Evolutionary conservation across 2,888 invertebrate species (phyloP).

Genomic region (Thelaira solivaga): DNA sequence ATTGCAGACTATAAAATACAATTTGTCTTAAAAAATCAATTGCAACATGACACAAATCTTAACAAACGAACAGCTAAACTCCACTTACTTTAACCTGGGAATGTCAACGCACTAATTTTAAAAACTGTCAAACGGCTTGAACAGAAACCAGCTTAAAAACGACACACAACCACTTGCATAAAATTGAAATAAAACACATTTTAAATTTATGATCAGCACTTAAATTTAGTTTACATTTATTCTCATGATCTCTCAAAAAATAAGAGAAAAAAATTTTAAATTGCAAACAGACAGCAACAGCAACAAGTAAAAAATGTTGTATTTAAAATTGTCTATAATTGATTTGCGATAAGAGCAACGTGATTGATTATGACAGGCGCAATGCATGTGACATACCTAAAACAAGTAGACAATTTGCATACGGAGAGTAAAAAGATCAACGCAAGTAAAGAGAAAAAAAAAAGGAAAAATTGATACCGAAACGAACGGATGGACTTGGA

Average conservation of each 20-base stretch:
- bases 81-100: constrained; percentile 40
- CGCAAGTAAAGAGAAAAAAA: background rate
- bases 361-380: constrained; percentile 65
- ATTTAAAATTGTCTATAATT: constrained; percentile 59
- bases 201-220: constrained; percentile 38
- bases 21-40: constrained; percentile 57
- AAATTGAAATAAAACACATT: background rate
- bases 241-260: constrained; percentile 45
- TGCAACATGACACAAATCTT: constrained; percentile 57
- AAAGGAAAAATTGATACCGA: background rate
- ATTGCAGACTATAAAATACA: constrained; percentile 30
- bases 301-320: constrained; percentile 2
- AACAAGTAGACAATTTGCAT: constrained; percentile 52
- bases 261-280: constrained; percentile 21
- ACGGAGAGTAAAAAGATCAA: background rate
- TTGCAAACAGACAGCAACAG: background rate
- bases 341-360: constrained; percentile 62
- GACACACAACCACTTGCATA: constrained; percentile 5
- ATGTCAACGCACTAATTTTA: constrained; percentile 59
- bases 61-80: constrained; percentile 8
- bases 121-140: constrained; percentile 47
- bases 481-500: background rate
- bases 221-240: constrained; percentile 56
- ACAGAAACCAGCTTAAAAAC: constrained; percentile 44
- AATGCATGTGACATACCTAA: constrained; percentile 59